Conservation (phyloP, 2,113 vertebrate species). For the Bos indicus region DNA sequence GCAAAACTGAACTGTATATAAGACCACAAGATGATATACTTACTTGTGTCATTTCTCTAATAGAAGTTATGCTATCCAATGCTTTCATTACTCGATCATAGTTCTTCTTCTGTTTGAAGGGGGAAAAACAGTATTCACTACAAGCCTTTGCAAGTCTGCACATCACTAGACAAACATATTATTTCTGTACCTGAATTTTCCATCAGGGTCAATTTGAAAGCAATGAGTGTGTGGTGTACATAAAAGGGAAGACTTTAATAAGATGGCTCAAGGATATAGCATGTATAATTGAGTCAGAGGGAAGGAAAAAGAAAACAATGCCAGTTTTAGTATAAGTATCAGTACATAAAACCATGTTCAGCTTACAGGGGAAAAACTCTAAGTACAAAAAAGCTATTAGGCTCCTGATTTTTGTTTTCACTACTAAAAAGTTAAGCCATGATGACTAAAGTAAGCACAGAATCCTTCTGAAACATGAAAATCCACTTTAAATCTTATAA, state of each 20-base stretch:
- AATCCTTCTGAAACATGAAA: neutral
- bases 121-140: neutral
- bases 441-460: neutral
- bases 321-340: neutral
- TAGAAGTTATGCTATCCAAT: slow-evolving; percentile 92
- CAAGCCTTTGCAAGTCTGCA: neutral
- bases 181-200: neutral
- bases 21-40: neutral
- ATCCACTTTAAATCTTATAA: neutral
- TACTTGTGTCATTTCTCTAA: slow-evolving; percentile 95
- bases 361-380: neutral
- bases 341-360: neutral
- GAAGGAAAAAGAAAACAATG: neutral
- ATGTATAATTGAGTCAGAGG: neutral
- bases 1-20: neutral
- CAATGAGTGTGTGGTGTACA: neutral
- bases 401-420: neutral
- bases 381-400: neutral
- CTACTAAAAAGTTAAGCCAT: neutral
- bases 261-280: neutral
- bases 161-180: neutral
- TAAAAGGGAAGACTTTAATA: neutral
- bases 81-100: slow-evolving; percentile 93
- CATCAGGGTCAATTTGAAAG: neutral
- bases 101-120: slow-evolving; percentile 88